Percentiles rank a stretch among this genome's conserved stretches.
phyloP scores from a whole-genome alignment of 2,888 invertebrate genomes.

The Eurytoma adleriae region DNA sequence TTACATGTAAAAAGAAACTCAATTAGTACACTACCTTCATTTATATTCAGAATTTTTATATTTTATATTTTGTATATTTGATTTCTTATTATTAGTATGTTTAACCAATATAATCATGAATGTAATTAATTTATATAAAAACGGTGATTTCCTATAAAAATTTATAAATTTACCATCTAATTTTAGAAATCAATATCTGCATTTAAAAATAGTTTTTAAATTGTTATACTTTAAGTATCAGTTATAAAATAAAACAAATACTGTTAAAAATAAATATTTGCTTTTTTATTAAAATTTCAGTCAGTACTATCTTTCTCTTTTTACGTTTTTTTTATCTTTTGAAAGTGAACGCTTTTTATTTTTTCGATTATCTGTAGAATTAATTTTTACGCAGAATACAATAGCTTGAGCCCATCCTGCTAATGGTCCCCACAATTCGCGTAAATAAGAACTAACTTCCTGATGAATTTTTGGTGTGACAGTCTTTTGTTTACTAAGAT shows the following conservation, averaged over 20 bases:
- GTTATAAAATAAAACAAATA: slow-evolving; percentile 39
- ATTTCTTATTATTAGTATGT: not conserved
- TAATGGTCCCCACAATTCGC: slow-evolving; percentile 87
- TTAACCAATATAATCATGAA: slow-evolving; percentile 1
- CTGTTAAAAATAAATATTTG: slow-evolving; percentile 1
- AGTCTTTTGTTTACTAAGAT: slow-evolving; percentile 84
- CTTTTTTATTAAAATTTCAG: not conserved
- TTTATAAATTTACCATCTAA: slow-evolving; percentile 21
- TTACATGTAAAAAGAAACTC: too few relatives aligned
- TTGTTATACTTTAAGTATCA: slow-evolving; percentile 27
- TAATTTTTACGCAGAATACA: slow-evolving; percentile 76
- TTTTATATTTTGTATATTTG: slow-evolving; percentile 1
- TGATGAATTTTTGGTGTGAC: slow-evolving; percentile 89
- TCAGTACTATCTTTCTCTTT: slow-evolving; percentile 18
- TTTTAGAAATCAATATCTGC: slow-evolving; percentile 3
- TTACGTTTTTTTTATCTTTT: slow-evolving; percentile 2
- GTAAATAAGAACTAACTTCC: slow-evolving; percentile 90
- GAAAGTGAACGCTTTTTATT: slow-evolving; percentile 39
- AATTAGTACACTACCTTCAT: too few relatives aligned
- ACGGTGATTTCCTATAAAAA: slow-evolving; percentile 10
- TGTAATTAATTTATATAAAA: slow-evolving; percentile 41
- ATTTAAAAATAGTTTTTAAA: slow-evolving; percentile 35
- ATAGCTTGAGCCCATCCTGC: slow-evolving; percentile 98
- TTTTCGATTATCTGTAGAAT: slow-evolving; percentile 51
- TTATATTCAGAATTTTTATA: not conserved